A percentile compares a stretch with the other conserved stretches of the same genome.
These are phyloP conservation scores for Sebastolobus altivelis DNA, from an alignment of 2,797 vertebrate genomes.

Conservation along the genomic window DNA sequence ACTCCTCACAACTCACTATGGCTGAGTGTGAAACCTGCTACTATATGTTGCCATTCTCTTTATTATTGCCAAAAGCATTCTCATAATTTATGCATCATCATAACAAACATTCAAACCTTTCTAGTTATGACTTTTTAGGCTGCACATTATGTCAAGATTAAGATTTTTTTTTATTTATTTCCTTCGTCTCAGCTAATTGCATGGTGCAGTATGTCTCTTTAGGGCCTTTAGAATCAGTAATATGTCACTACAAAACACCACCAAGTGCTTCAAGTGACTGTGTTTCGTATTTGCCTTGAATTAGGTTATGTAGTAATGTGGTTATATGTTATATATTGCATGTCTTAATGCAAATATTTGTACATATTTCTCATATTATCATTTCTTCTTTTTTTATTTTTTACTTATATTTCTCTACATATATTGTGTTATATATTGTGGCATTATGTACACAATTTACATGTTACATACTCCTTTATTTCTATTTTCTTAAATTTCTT, in stretches of 20 bases:
- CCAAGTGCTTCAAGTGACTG: not conserved
- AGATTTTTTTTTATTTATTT: not conserved
- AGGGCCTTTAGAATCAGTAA: not conserved
- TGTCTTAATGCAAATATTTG: too few relatives aligned
- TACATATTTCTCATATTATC: too few relatives aligned
- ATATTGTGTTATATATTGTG: too few relatives aligned
- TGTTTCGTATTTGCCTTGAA: not conserved
- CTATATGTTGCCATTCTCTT: not conserved
- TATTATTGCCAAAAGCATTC: not conserved
- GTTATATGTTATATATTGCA: too few relatives aligned
- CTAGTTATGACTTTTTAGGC: not conserved
- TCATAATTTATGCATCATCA: not conserved
- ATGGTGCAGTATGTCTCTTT: not conserved
- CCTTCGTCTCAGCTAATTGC: not conserved
- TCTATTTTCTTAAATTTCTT: too few relatives aligned
- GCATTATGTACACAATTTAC: too few relatives aligned
- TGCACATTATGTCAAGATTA: not conserved
- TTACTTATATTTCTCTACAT: too few relatives aligned
- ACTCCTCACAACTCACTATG: not conserved
- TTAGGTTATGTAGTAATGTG: not conserved
- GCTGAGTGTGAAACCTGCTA: slow-evolving; percentile 10
- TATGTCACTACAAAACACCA: not conserved
- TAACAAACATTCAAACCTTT: slow-evolving; percentile 5
- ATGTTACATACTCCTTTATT: too few relatives aligned
- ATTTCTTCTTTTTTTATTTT: too few relatives aligned